These are phyloP conservation scores for Lepus americanus DNA, from an alignment of 2,113 vertebrate species.

Conservation along the genomic window DNA sequence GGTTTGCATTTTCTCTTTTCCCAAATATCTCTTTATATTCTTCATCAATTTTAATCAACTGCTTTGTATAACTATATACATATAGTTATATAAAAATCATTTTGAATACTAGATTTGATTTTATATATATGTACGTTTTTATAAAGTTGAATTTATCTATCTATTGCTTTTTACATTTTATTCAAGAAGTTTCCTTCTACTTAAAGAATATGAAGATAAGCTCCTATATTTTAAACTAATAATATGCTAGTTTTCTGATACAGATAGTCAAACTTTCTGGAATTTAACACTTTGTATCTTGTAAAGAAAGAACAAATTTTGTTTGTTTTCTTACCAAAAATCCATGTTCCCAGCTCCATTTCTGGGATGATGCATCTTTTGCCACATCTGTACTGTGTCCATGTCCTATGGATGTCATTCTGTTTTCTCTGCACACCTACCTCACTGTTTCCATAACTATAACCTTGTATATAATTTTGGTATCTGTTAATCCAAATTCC, in stretches of 20 bases:
- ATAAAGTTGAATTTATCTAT: slow-evolving; percentile 33
- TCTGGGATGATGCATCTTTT: neutral
- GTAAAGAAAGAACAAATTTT: neutral
- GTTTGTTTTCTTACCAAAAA: slow-evolving; percentile 18
- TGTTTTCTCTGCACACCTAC: neutral
- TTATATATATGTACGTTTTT: neutral
- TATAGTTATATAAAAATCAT: neutral
- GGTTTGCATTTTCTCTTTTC: neutral
- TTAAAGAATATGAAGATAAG: neutral
- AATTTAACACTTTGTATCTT: neutral
- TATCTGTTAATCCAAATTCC: neutral
- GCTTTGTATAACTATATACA: neutral
- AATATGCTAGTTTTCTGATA: slow-evolving; percentile 4
- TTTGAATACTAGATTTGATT: slow-evolving; percentile 6
- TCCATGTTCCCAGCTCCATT: neutral
- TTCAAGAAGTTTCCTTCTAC: slow-evolving; percentile 30
- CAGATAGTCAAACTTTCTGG: neutral
- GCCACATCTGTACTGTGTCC: too few species aligned
- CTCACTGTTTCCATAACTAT: neutral
- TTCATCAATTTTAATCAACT: neutral
- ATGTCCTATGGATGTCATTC: neutral
- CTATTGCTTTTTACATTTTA: neutral
- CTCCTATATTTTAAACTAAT: neutral
- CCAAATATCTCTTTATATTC: neutral
- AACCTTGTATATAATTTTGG: neutral